phyloP scores from a whole-genome alignment of 2,113 vertebrate species.

The Pteruthius melanotis region DNA sequence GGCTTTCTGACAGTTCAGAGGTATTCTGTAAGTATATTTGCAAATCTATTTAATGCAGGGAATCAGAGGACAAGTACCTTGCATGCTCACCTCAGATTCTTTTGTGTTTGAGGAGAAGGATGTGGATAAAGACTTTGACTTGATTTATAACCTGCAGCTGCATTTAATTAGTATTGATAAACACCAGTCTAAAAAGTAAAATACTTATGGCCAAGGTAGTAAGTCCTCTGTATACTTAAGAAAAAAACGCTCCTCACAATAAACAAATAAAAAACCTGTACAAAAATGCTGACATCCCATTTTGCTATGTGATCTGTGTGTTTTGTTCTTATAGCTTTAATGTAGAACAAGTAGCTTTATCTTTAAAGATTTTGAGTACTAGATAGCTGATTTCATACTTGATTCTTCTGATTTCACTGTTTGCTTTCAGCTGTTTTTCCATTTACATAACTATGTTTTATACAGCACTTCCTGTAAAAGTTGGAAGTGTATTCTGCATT shows the following conservation, averaged over 20 bases:
- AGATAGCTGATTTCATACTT: background rate
- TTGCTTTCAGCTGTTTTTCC: background rate
- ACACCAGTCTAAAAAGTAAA: background rate
- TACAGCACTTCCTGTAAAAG: background rate
- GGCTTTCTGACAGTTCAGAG: background rate
- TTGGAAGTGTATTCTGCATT: background rate
- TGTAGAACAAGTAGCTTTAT: background rate
- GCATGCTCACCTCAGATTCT: background rate
- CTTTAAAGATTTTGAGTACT: background rate
- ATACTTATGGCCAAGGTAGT: background rate
- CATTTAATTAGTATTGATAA: background rate
- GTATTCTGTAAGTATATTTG: background rate
- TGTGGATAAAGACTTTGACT: background rate
- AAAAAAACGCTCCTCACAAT: background rate
- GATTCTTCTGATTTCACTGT: background rate
- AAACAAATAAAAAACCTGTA: background rate
- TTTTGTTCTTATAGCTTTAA: background rate
- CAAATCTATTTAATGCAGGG: background rate
- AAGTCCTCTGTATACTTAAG: background rate
- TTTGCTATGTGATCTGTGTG: background rate
- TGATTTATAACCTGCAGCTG: background rate
- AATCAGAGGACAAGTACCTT: background rate
- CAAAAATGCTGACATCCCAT: background rate
- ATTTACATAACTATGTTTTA: background rate
- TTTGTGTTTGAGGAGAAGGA: background rate